Percentiles rank a stretch among this genome's conserved stretches.
Conservation (phyloP, 2,888 invertebrate species). For the Coelopa pilipes region DNA sequence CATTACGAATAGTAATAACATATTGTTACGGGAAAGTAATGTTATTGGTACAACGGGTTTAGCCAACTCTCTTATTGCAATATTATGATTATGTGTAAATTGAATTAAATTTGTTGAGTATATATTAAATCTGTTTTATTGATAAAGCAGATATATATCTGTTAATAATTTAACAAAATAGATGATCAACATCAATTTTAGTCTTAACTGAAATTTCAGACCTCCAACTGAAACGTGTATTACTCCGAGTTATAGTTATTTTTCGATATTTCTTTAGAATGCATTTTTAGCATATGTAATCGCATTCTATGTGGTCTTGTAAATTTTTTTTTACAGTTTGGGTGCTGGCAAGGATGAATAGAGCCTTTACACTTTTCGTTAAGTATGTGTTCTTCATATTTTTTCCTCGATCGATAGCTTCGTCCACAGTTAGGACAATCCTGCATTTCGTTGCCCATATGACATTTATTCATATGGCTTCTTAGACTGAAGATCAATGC, state of each 20-base stretch:
- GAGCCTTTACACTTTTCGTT: slow-evolving; percentile 42
- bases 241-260: too few relatives aligned
- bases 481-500: slow-evolving; percentile 39
- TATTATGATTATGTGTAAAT: slow-evolving; percentile 4
- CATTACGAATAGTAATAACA: neutral
- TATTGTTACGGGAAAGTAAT: neutral
- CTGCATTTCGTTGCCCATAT: slow-evolving; percentile 42
- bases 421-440: slow-evolving; percentile 43
- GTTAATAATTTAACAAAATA: too few relatives aligned
- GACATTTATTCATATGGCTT: slow-evolving; percentile 40
- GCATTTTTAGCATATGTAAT: slow-evolving; percentile 42
- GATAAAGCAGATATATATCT: neutral
- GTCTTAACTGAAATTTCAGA: too few relatives aligned
- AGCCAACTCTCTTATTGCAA: slow-evolving; percentile 16
- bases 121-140: slow-evolving; percentile 3
- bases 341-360: slow-evolving; percentile 37
- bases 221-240: too few relatives aligned
- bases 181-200: too few relatives aligned
- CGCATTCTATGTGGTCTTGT: slow-evolving; percentile 43
- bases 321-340: slow-evolving; percentile 41
- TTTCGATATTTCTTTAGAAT: slow-evolving; percentile 1
- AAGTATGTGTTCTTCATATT: slow-evolving; percentile 44
- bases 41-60: slow-evolving; percentile 13
- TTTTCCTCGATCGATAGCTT: slow-evolving; percentile 42
- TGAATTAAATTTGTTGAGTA: slow-evolving; percentile 17